A percentile compares a stretch with the other conserved stretches of the same genome.
Conservation (phyloP, 2,113 vertebrate species). For the Artemisiospiza belli region DNA sequence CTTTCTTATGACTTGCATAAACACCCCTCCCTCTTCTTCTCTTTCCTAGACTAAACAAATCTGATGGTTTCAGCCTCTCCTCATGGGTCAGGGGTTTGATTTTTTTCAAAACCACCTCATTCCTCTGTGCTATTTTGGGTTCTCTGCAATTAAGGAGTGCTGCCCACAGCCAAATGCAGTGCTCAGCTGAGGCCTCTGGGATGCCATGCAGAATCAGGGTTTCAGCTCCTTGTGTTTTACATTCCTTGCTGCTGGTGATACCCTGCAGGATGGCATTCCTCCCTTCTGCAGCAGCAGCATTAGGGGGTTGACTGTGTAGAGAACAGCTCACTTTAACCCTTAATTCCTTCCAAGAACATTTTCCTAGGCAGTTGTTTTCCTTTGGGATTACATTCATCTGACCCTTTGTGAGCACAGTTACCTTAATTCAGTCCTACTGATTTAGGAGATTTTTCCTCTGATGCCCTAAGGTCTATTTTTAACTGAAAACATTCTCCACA, state of each 20-base stretch:
- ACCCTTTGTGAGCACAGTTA: background rate
- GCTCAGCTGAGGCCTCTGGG: background rate
- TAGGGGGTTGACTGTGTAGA: background rate
- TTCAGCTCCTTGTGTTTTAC: background rate
- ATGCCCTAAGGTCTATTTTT: background rate
- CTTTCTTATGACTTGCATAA: background rate
- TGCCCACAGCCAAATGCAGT: background rate
- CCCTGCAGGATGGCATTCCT: background rate
- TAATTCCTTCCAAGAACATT: background rate
- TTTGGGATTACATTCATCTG: background rate
- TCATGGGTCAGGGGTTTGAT: background rate
- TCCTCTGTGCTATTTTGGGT: background rate
- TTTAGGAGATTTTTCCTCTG: background rate
- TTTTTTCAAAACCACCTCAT: background rate
- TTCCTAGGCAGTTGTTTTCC: background rate
- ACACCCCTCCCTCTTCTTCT: background rate
- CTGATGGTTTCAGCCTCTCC: background rate
- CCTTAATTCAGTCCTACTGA: background rate
- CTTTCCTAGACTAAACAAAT: conserved; percentile 39
- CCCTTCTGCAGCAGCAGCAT: background rate
- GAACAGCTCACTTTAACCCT: background rate
- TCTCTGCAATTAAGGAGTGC: background rate
- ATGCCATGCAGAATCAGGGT: background rate
- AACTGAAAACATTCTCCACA: background rate
- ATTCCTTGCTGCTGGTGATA: background rate